phyloP scores from a whole-genome alignment of 1,140 invertebrate genomes.

The Aphelenchoides fujianensis region DNA sequence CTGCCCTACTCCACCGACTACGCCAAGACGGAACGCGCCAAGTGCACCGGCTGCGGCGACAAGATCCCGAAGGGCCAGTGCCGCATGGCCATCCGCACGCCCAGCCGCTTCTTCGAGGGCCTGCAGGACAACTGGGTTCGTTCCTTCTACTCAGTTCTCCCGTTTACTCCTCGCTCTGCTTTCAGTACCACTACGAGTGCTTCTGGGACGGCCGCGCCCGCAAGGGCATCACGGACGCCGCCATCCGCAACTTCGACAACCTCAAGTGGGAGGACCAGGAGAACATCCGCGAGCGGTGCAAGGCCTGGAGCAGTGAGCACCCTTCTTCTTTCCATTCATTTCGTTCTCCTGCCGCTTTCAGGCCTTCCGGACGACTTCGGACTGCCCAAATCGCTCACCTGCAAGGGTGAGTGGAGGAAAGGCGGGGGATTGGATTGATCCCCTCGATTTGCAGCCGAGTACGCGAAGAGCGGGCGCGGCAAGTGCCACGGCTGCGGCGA shows the following conservation, averaged over 20 bases:
- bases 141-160: not conserved
- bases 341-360: not conserved
- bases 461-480: not conserved
- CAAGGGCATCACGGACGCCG: not conserved
- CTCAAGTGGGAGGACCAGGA: not conserved
- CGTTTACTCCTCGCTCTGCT: not conserved
- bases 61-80: conserved; percentile 6
- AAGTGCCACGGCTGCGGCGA: not conserved
- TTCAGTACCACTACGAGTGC: not conserved
- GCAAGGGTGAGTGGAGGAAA: not conserved
- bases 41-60: not conserved
- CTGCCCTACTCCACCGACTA: conserved; percentile 8
- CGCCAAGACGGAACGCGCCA: not conserved
- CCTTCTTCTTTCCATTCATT: not conserved
- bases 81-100: not conserved
- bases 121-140: not conserved
- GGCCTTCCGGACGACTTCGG: not conserved
- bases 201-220: not conserved
- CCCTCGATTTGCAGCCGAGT: not conserved
- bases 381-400: not conserved
- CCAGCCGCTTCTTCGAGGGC: not conserved
- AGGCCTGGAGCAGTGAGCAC: not conserved
- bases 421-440: not conserved
- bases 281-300: not conserved
- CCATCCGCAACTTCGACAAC: not conserved